phyloP scores from a whole-genome alignment of 2,888 invertebrate genomes.

The Zeuzera pyrina region DNA sequence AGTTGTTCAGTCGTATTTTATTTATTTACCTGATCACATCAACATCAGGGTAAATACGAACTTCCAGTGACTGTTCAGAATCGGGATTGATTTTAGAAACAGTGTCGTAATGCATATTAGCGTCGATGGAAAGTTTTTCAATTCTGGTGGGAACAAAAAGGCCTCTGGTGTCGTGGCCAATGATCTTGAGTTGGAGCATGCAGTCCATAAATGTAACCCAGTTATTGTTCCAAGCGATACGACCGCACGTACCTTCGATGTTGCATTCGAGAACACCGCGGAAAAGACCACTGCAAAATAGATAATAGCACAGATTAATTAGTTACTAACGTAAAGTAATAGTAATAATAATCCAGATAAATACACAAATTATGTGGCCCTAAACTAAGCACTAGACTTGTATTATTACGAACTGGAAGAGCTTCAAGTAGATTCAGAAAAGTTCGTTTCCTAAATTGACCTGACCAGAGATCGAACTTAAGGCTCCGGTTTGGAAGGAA shows the following conservation, averaged over 20 bases:
- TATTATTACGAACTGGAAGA: too few relatives aligned
- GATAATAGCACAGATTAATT: too few relatives aligned
- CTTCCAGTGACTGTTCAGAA: conserved; percentile 56
- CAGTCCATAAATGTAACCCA: conserved; percentile 94
- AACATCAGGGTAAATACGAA: conserved; percentile 60
- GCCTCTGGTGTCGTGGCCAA: conserved; percentile 78
- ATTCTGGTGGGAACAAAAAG: conserved; percentile 85
- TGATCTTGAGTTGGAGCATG: conserved; percentile 86
- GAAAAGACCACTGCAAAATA: conserved; percentile 67
- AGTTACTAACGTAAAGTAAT: too few relatives aligned
- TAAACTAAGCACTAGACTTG: too few relatives aligned
- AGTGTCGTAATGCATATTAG: conserved; percentile 71
- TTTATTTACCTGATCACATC: conserved; percentile 56
- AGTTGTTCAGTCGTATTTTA: background rate
- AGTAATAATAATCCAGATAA: conserved; percentile 20
- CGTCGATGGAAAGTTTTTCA: conserved; percentile 79
- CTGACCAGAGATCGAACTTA: too few relatives aligned
- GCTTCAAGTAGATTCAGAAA: too few relatives aligned
- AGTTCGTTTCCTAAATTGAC: too few relatives aligned
- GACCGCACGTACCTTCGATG: conserved; percentile 62
- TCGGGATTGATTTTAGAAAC: conserved; percentile 62
- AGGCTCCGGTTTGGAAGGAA: too few relatives aligned
- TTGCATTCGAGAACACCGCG: conserved; percentile 72
- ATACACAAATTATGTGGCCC: too few relatives aligned
- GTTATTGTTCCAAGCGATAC: conserved; percentile 81